These are phyloP conservation scores for Zaprionus ornatus DNA, from an alignment of 1,140 invertebrate species.

Conservation along the genomic window DNA sequence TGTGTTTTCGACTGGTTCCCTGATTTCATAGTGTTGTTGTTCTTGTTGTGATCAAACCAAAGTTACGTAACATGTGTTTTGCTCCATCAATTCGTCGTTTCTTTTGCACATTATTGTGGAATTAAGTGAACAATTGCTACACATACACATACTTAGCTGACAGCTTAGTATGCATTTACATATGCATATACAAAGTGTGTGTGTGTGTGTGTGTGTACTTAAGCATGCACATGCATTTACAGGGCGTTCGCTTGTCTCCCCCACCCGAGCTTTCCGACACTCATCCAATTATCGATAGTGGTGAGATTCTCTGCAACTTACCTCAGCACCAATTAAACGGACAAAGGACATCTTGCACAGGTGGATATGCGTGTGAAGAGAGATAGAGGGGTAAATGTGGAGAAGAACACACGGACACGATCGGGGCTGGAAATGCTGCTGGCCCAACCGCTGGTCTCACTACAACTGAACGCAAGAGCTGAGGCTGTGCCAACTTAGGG, in stretches of 20 bases:
- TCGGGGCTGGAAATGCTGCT: constrained; percentile 34
- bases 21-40: constrained; percentile 4
- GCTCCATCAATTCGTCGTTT: constrained; percentile 30
- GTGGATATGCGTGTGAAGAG: constrained; percentile 10
- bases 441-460: constrained; percentile 71
- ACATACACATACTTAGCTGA: background rate
- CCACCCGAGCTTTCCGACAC: background rate
- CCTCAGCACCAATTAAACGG: constrained; percentile 76
- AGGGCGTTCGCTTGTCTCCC: background rate
- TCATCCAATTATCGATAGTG: background rate
- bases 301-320: constrained; percentile 34
- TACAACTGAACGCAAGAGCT: constrained; percentile 74
- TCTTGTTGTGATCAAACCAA: constrained; percentile 32
- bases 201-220: background rate
- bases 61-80: constrained; percentile 72
- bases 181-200: background rate
- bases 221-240: constrained; percentile 5
- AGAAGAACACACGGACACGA: background rate
- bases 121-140: constrained; percentile 27
- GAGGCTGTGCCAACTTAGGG: constrained; percentile 56
- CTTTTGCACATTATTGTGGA: constrained; percentile 2
- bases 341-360: constrained; percentile 69
- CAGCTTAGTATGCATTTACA: background rate
- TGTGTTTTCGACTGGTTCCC: constrained; percentile 12
- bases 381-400: background rate